Evolutionary conservation across 2,113 vertebrate genomes (phyloP).

Genomic region (Cyanistes caeruleus): DNA sequence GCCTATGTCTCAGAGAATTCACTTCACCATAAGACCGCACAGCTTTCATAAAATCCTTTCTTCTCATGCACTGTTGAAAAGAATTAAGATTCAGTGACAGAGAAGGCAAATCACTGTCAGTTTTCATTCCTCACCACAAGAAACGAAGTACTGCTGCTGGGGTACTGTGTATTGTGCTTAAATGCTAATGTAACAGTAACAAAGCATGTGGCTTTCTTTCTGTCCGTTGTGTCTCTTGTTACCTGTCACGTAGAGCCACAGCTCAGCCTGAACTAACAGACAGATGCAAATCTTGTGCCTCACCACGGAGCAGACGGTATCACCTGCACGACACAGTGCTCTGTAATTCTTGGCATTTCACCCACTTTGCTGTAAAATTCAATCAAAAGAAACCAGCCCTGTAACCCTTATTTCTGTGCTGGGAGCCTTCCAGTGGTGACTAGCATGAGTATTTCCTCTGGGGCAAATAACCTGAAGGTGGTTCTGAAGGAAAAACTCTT

Average conservation of each 20-base stretch:
- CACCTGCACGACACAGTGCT: background rate
- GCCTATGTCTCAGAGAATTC: background rate
- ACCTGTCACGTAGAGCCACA: background rate
- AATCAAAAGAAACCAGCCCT: background rate
- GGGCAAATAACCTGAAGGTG: background rate
- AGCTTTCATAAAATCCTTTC: constrained; percentile 26
- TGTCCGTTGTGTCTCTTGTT: background rate
- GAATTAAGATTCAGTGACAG: background rate
- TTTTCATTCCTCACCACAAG: background rate
- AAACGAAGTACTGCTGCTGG: background rate
- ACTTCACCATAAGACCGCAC: background rate
- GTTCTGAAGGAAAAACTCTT: background rate
- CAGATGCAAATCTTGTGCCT: constrained; percentile 20
- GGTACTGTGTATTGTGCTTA: background rate
- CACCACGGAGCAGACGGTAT: background rate
- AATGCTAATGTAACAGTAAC: background rate
- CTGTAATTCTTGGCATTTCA: background rate
- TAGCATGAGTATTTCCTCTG: background rate
- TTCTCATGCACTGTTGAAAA: background rate
- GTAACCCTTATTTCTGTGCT: background rate
- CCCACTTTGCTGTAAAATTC: background rate
- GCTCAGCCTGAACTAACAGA: background rate
- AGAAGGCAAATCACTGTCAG: background rate
- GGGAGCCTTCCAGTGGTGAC: background rate
- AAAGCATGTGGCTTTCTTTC: background rate